Base-by-base conservation (phyloP, 2,888 invertebrate genomes). In the Kuschelorhynchus macadamiae region DNA sequence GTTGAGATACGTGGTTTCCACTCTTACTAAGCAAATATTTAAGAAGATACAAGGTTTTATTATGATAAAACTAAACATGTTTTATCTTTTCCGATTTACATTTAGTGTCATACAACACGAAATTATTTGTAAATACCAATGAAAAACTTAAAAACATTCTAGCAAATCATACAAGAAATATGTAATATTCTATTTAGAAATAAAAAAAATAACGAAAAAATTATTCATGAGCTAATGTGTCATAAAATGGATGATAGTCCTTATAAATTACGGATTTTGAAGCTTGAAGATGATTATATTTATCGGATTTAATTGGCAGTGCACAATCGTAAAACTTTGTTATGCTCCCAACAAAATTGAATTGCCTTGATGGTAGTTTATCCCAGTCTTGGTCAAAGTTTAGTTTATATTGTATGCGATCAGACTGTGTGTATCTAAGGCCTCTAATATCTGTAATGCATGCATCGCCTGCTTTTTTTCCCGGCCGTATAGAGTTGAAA, bases 371-470 rank as follows among this genome's bases (percentile, higher is more conserved):
- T 55, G 72, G 71, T 18, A 68, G 57, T 47, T 52, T 57, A 49
- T 44, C 12, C 69, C 67, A 70, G 18, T 60, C 46, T 14, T 72
- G 55, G 25, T 71, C 67, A 64, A 72, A 71, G 32, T 52, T 47
- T 41, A 72, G 55, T 53, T 71, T 72, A 39, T 55, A 71, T 49
- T 66, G 39, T 17, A 68, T 68, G 46, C 25, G 49, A 33, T 65
- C 50, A 39, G 41, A 16, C 16, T 52, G 32, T 42, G 53, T 62
- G 52, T 71, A 71, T 49, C 53, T 72, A 9, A 72, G 57, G 5
- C 57, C 72, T 33, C 68, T 61, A 21, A 72, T 46, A 67, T 72
- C 52, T 20, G 57, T 62, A 39, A 72, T 68, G 21, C 62, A 60
- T 17, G 68, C 62, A 42, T 68, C 66, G 1, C 64, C 72, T 30